Conservation (phyloP, 2,113 vertebrate species). For the Gymnocephalus cernua region DNA sequence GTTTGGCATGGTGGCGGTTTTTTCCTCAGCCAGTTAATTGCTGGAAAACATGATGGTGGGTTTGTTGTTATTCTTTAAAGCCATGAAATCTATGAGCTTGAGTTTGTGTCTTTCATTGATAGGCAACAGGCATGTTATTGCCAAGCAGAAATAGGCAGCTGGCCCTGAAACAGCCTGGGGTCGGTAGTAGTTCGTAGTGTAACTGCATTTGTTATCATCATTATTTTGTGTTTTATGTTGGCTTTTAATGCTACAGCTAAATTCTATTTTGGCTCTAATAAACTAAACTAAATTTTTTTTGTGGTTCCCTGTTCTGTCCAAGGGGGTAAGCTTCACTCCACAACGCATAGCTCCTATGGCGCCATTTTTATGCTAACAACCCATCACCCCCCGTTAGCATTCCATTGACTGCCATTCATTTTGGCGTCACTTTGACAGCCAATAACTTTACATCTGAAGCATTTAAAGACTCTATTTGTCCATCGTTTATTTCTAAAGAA, state of each 20-base stretch:
- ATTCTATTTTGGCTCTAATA: no score
- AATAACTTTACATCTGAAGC: no score
- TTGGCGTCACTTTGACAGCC: no score
- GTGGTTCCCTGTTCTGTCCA: not conserved
- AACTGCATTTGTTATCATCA: slow-evolving; percentile 4
- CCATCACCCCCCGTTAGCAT: no score
- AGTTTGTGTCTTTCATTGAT: slow-evolving; percentile 36
- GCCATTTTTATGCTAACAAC: no score
- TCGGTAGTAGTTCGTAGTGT: slow-evolving; percentile 18
- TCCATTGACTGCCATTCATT: no score
- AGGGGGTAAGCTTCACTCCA: no score
- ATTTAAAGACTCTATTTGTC: no score
- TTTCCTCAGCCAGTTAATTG: slow-evolving; percentile 60
- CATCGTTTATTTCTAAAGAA: no score
- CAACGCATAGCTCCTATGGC: no score
- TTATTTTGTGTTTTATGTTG: slow-evolving; percentile 30
- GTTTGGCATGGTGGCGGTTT: slow-evolving; percentile 35
- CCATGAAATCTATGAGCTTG: slow-evolving; percentile 39
- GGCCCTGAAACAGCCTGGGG: slow-evolving; percentile 4
- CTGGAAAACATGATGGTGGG: slow-evolving; percentile 70
- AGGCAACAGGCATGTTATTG: slow-evolving; percentile 41
- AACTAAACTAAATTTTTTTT: no score
- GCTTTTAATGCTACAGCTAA: slow-evolving; percentile 3
- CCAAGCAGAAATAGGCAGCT: slow-evolving; percentile 28
- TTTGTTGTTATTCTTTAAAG: slow-evolving; percentile 52